These are phyloP conservation scores for Tiaroga cobitis DNA, from an alignment of 2,797 vertebrate genomes.

Conservation along the genomic window DNA sequence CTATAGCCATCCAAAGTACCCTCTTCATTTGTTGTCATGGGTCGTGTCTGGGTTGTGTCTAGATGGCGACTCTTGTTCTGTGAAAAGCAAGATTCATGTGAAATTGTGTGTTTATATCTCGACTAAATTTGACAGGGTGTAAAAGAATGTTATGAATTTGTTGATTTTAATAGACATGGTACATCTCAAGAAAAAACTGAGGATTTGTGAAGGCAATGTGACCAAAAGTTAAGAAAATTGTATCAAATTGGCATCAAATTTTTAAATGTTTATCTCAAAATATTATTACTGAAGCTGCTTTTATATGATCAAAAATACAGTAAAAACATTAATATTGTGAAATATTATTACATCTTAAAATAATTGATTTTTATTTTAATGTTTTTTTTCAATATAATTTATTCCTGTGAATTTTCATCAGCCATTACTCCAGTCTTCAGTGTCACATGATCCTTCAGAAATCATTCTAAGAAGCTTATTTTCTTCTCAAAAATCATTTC, in stretches of 20 bases:
- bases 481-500: too few relatives aligned
- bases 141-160: not conserved
- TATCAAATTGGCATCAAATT: not conserved
- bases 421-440: not conserved
- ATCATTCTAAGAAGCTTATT: not conserved
- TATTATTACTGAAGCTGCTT: not conserved
- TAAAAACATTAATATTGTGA: not conserved
- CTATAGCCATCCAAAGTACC: constrained; percentile 25
- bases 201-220: not conserved
- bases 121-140: not conserved
- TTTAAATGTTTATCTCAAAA: not conserved
- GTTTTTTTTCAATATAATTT: not conserved
- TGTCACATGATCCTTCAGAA: not conserved
- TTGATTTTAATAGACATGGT: not conserved
- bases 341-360: not conserved
- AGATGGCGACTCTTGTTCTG: not conserved
- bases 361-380: too few relatives aligned
- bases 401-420: not conserved
- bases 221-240: not conserved
- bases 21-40: constrained; percentile 23
- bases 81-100: not conserved
- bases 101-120: not conserved
- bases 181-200: not conserved
- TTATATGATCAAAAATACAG: not conserved
- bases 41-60: constrained; percentile 3